Evolutionary conservation across 2,113 vertebrate genomes (phyloP), one percentile per base, ranked within the genome.

Genomic region (Oryzias celebensis): DNA sequence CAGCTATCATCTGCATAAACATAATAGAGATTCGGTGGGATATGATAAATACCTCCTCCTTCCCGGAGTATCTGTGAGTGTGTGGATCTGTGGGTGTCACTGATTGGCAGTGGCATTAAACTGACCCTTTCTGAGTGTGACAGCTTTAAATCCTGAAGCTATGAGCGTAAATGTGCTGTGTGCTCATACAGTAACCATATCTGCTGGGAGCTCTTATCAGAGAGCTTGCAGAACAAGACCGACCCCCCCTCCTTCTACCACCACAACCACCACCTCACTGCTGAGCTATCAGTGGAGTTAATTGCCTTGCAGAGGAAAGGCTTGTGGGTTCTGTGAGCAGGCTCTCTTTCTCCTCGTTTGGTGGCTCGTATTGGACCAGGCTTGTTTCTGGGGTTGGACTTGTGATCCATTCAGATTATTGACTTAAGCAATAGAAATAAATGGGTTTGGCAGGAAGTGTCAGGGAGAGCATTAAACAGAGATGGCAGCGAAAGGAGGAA

Each of bases 231-330:
- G 36, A 36, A 36, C 36, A 36, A 36, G 36, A 36, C 36, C 1
- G 36, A 36, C 36, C 12, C n/a, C 10, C 16, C 45, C 16, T 17
- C 16, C 45, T 5, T 5, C 45, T 6, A 18, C 17, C 17, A 17
- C 18, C 22, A 50, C 55, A 76, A 61, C 14, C 0, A 80, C 81
- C 81, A 77, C 78, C 85, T 78, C 69, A 77, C 77, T 84, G 83
- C 86, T 80, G 86, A 83, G 80, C 77, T 87, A 77, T 85, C 83
- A 82, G 85, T 83, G 68, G 55, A 79, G 78, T 82, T 90, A 85
- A 88, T 86, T 89, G 84, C 82, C 75, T 81, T 87, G 80, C 67
- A 68, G 73, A 72, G 65, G 64, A 20, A 61, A 79, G 62, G 62
- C 20, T 17, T 22, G 17, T 53, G 52, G 26, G 4, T 52, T 2